Conservation (phyloP, 1,140 invertebrate species). For the Platyura marginata region DNA sequence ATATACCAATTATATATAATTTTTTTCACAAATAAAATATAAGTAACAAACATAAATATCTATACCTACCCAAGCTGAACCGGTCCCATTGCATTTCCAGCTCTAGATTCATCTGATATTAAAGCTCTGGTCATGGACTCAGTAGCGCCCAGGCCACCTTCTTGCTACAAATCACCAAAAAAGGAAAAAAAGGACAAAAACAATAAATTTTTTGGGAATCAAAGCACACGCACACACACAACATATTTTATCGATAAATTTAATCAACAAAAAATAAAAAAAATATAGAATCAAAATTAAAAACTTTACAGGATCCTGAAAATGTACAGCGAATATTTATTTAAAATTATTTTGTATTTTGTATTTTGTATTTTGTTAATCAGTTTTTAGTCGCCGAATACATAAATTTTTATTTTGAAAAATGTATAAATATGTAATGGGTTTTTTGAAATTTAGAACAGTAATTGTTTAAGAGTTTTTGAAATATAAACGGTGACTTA, state of each 20-base stretch:
- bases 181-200: too few species aligned
- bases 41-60: background rate
- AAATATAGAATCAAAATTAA: background rate
- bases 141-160: constrained; percentile 71
- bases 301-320: background rate
- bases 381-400: background rate
- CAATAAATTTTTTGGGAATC: too few species aligned
- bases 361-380: background rate
- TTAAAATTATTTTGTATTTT: background rate
- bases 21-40: background rate
- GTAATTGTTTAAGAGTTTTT: too few species aligned
- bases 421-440: background rate
- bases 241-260: too few species aligned
- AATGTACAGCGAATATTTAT: background rate
- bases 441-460: background rate
- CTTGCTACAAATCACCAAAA: constrained; percentile 41
- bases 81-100: constrained; percentile 60
- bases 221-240: too few species aligned
- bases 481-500: too few species aligned
- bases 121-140: constrained; percentile 81
- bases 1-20: too few species aligned
- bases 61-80: constrained; percentile 81
- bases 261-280: background rate
- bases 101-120: constrained; percentile 74
- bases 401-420: background rate